phyloP scores from a whole-genome alignment of 2,113 vertebrate genomes.

The Colistium nudipinnis region DNA sequence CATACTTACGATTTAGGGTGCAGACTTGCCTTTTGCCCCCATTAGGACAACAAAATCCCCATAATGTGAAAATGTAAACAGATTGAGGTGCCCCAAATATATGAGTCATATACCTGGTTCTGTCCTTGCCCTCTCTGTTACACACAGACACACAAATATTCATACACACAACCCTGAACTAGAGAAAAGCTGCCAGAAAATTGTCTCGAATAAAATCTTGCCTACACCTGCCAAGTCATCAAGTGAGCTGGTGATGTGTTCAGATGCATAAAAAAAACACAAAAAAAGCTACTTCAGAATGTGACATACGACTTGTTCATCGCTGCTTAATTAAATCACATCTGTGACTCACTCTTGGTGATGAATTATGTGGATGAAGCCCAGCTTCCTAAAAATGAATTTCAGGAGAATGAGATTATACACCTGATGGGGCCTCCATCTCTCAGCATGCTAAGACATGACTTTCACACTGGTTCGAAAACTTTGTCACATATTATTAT shows the following conservation, averaged over 20 bases:
- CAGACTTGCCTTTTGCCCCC: not conserved
- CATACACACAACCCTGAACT: not conserved
- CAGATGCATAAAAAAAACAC: constrained; percentile 22
- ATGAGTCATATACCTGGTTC: too few species aligned
- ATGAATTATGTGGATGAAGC: constrained; percentile 46
- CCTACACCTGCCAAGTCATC: constrained; percentile 52
- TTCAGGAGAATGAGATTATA: constrained; percentile 42
- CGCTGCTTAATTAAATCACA: constrained; percentile 49
- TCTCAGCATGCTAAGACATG: not conserved
- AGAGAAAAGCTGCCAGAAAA: constrained; percentile 47
- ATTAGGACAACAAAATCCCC: too few species aligned
- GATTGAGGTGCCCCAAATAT: not conserved
- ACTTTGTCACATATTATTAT: not conserved
- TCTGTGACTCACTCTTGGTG: constrained; percentile 50
- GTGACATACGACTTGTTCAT: constrained; percentile 36
- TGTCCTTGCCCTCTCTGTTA: too few species aligned
- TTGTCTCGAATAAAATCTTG: constrained; percentile 57
- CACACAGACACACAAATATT: too few species aligned
- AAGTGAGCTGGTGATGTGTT: constrained; percentile 45
- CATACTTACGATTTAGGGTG: too few species aligned
- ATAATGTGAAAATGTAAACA: not conserved
- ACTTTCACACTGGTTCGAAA: not conserved
- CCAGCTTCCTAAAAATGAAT: constrained; percentile 38
- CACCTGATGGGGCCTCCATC: constrained; percentile 36
- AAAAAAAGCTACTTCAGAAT: constrained; percentile 41